Evolutionary conservation across 2,113 vertebrate species (phyloP), one percentile per base, ranked within the genome.

Genomic region (Nyctereutes procyonoides): DNA sequence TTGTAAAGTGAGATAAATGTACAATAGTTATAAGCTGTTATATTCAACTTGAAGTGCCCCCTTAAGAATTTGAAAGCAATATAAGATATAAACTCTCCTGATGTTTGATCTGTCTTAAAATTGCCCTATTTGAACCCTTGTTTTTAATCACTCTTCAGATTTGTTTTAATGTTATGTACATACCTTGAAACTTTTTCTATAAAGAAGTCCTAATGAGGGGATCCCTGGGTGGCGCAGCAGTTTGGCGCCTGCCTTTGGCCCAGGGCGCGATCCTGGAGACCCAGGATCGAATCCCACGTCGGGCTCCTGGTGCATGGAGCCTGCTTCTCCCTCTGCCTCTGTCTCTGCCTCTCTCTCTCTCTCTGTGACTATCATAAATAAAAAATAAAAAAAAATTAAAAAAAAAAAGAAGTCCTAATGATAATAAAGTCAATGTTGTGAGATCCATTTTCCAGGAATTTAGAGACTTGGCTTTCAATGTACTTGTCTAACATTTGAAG

Each of bases 61-160:
- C 74, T 81, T 88, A 95, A 95, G 88, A 95, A 90, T 96, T 97
- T 98, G 95, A 97, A 98, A 97, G 85, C 35, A 90, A 69, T 97
- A 17, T 98, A 95, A 98, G 98, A 97, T 81, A 77, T 96, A 87
- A 95, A 94, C 63, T 90, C 79, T 96, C 82, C 97, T 97, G 89
- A 43, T 97, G 96, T 97, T 95, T 98, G 95, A 90, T 98, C 74
- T 97, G 67, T 96, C 96, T 94, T 91, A 91, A 94, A 96, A 1
- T 0, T 91, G 69, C 96, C 93, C 93, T 89, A 2, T 60, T 26
- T 96, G 97, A 97, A 94, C 82, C 95, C 98, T 97, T 91, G 80
- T 35, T 73, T 98, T 95, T 98, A 96, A 92, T 93, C 81, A 48
- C 3, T 9, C 93, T 97, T 5, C 88, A 60, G 91, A 94, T 97